phyloP scores from a whole-genome alignment of 1,140 invertebrate species.

The Bombus superbus region DNA sequence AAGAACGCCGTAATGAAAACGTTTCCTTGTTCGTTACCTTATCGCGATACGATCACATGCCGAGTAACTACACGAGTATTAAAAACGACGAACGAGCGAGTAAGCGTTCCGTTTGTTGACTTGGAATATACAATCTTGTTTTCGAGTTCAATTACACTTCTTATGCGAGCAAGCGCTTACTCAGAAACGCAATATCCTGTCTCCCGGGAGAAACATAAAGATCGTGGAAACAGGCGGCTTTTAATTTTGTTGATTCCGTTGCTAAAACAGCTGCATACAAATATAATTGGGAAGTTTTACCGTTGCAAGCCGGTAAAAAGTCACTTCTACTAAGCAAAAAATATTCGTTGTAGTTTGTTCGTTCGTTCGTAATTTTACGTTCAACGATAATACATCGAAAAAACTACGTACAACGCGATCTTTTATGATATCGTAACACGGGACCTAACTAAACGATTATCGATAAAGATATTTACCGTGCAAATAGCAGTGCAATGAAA shows the following conservation, averaged over 20 bases:
- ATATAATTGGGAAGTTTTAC: neutral
- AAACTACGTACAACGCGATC: too few species aligned
- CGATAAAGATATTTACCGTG: too few species aligned
- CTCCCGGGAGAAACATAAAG: neutral
- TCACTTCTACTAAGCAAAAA: too few species aligned
- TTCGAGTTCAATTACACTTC: neutral
- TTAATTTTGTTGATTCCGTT: neutral
- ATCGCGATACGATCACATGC: neutral
- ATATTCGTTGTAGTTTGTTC: too few species aligned
- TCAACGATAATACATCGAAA: too few species aligned
- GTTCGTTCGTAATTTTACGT: too few species aligned
- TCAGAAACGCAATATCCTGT: neutral
- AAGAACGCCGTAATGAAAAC: neutral
- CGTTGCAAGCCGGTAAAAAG: neutral
- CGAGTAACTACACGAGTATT: neutral
- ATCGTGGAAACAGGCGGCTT: neutral
- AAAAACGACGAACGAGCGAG: neutral
- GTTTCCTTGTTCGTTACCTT: neutral
- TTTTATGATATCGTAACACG: too few species aligned
- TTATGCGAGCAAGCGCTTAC: neutral
- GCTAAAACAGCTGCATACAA: neutral
- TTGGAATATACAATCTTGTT: neutral
- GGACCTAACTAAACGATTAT: too few species aligned
- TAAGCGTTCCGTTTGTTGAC: neutral
- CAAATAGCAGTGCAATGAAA: too few species aligned